These are phyloP conservation scores for Athene noctua DNA, from an alignment of 2,113 vertebrate species.

Conservation along the genomic window DNA sequence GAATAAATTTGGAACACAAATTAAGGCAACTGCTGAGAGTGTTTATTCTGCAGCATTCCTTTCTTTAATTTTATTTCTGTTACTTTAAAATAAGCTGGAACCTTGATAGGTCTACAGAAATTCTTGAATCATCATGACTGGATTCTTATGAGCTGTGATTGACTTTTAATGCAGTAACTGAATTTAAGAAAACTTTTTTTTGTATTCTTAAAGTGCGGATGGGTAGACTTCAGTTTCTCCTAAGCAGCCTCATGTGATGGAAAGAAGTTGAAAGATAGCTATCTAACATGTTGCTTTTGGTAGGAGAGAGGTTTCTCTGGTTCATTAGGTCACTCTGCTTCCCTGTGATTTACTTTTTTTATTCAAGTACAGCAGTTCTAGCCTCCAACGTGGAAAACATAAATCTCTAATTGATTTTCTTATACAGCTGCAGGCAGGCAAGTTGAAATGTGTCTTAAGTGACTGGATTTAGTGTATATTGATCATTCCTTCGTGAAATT, in stretches of 20 bases:
- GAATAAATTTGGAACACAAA: background rate
- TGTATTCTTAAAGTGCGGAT: background rate
- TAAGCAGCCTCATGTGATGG: background rate
- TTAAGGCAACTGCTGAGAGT: background rate
- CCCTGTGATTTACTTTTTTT: background rate
- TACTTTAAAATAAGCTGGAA: background rate
- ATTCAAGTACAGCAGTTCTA: background rate
- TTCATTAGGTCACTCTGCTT: background rate
- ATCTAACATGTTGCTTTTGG: background rate
- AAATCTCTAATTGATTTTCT: constrained; percentile 23
- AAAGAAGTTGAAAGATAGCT: background rate
- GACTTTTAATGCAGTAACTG: background rate
- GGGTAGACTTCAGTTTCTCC: background rate
- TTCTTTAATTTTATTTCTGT: background rate
- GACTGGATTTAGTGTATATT: background rate
- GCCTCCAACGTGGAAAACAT: background rate
- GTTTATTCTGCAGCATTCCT: background rate
- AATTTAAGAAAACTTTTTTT: background rate
- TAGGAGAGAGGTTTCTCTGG: background rate
- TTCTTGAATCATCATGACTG: background rate
- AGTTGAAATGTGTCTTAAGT: background rate
- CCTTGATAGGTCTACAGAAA: background rate
- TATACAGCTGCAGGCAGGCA: background rate
- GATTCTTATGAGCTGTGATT: background rate
- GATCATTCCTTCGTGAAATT: background rate